Evolutionary conservation across 2,888 invertebrate species (phyloP).

Genomic region (Strigamia transsilvanica): DNA sequence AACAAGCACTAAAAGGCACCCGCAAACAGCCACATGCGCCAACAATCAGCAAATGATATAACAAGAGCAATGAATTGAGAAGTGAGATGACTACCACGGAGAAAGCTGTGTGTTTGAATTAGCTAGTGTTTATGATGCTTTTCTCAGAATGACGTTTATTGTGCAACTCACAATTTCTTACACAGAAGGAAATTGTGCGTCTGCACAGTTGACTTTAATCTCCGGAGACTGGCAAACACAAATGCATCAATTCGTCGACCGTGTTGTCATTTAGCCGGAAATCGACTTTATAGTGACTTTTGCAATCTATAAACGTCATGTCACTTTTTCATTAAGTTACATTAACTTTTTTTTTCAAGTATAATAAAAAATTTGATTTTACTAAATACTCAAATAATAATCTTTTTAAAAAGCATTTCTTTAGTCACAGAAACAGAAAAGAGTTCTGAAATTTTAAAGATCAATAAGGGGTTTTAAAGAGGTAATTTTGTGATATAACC

Average conservation of each 20-base stretch:
- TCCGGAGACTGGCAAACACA: background rate
- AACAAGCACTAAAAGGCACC: conserved; percentile 28
- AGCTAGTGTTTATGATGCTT: background rate
- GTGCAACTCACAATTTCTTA: background rate
- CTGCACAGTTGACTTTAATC: conserved; percentile 27
- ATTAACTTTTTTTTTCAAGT: background rate
- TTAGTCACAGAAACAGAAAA: background rate
- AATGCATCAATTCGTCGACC: background rate
- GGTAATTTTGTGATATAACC: too few relatives aligned
- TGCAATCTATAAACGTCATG: background rate
- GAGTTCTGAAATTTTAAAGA: too few relatives aligned
- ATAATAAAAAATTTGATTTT: background rate
- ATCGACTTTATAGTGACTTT: background rate
- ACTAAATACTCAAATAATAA: background rate
- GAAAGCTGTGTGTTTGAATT: background rate
- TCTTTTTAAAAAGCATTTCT: background rate
- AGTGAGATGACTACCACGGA: conserved; percentile 3
- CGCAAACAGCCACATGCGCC: background rate
- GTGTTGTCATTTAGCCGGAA: conserved; percentile 10
- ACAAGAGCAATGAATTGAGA: conserved; percentile 24
- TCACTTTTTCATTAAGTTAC: background rate
- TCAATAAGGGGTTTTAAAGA: too few relatives aligned
- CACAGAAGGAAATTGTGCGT: conserved; percentile 20
- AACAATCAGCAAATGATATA: conserved; percentile 7
- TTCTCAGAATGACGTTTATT: background rate